Percentiles rank a stretch among this genome's conserved stretches.
These are phyloP conservation scores for Carposina sasakii DNA, from an alignment of 1,140 invertebrate species.

Conservation along the genomic window DNA sequence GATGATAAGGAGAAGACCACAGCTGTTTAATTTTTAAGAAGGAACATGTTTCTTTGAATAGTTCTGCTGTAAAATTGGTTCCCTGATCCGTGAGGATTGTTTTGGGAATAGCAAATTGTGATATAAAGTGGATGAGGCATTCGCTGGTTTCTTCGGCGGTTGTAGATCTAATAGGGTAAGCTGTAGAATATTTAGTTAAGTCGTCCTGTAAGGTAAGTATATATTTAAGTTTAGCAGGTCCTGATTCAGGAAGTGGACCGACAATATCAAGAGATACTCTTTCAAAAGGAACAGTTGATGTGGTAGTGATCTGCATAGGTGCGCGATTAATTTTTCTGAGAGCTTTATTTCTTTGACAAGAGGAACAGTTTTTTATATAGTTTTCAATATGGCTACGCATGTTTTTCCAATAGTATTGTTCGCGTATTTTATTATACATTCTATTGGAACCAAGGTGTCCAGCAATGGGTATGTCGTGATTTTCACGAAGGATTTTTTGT, in stretches of 20 bases:
- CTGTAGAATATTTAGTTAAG: neutral
- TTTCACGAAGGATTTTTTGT: neutral
- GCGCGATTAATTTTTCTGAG: slow-evolving; percentile 11
- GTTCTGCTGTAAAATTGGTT: slow-evolving; percentile 12
- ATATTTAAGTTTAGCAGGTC: slow-evolving; percentile 6
- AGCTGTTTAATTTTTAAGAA: slow-evolving; percentile 22
- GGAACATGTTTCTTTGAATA: slow-evolving; percentile 17
- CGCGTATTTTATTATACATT: slow-evolving; percentile 12
- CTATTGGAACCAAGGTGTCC: neutral
- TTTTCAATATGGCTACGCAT: slow-evolving; percentile 17
- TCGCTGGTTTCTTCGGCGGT: neutral
- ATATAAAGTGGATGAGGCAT: neutral
- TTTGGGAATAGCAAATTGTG: neutral
- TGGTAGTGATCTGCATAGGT: slow-evolving; percentile 16
- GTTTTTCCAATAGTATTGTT: slow-evolving; percentile 14
- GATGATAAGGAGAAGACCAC: slow-evolving; percentile 23
- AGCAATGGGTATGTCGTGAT: slow-evolving; percentile 3
- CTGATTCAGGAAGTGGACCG: slow-evolving; percentile 17
- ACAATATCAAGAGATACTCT: slow-evolving; percentile 17
- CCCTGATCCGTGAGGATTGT: slow-evolving; percentile 6
- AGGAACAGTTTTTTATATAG: slow-evolving; percentile 13
- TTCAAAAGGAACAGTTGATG: slow-evolving; percentile 17
- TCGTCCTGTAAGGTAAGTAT: neutral
- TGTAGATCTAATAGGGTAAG: neutral
- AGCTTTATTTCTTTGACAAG: slow-evolving; percentile 17